Conservation (phyloP, 2,113 vertebrate genomes). For the Bubo bubo region DNA sequence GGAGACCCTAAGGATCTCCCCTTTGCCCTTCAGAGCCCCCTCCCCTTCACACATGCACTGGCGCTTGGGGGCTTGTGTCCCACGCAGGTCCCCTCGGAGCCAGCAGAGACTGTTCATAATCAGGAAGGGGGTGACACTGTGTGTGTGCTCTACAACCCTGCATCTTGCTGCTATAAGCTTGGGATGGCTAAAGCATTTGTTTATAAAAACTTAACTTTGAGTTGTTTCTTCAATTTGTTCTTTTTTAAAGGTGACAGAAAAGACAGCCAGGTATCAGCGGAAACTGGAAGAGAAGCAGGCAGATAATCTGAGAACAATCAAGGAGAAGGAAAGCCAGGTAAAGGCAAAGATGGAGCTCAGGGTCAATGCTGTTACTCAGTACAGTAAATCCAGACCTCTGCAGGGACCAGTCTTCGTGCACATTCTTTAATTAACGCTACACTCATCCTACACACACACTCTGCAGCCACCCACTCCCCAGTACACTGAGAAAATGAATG, state of each 20-base stretch:
- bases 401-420: neutral
- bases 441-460: neutral
- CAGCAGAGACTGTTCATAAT: neutral
- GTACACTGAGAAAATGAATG: neutral
- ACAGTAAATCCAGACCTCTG: neutral
- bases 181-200: neutral
- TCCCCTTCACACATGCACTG: neutral
- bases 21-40: neutral
- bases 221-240: neutral
- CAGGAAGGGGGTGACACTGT: neutral
- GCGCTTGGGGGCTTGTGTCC: no score
- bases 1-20: no score
- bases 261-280: conserved; percentile 75
- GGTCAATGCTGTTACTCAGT: neutral
- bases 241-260: conserved; percentile 78
- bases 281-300: conserved; percentile 87
- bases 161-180: neutral
- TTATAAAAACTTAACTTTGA: neutral
- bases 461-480: neutral
- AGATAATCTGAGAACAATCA: conserved; percentile 84
- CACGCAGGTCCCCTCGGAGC: neutral
- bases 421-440: neutral
- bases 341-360: neutral
- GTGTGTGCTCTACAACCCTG: neutral
- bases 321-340: conserved; percentile 85